Conservation (phyloP, 2,113 vertebrate genomes). For the Apaloderma vittatum region DNA sequence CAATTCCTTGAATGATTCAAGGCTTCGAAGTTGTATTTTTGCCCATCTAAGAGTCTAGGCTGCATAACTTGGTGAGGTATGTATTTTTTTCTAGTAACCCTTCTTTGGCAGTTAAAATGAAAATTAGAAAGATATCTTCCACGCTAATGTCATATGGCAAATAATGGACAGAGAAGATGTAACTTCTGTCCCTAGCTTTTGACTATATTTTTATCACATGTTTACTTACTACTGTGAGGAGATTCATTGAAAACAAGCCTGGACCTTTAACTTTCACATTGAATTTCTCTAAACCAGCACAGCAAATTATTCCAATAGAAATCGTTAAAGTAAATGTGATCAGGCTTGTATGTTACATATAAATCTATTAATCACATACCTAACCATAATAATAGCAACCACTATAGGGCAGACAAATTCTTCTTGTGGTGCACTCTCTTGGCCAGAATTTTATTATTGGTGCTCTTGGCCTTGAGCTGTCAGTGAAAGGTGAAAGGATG, state of each 20-base stretch:
- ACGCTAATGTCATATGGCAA: neutral
- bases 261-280: neutral
- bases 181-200: neutral
- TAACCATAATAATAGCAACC: neutral
- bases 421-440: neutral
- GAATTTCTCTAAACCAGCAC: neutral
- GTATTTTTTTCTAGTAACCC: neutral
- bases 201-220: neutral
- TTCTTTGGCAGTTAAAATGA: neutral
- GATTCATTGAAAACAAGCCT: neutral
- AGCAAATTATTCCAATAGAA: neutral
- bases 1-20: neutral
- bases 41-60: neutral
- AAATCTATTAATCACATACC: neutral
- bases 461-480: neutral
- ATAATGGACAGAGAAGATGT: neutral
- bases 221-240: neutral
- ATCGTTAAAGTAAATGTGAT: neutral
- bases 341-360: neutral
- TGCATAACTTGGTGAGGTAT: neutral
- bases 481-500: neutral
- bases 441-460: neutral
- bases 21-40: neutral
- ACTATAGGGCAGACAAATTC: neutral
- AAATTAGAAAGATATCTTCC: neutral